Evolutionary conservation across 2,888 invertebrate species (phyloP).

Genomic region (Melipona bicolor): DNA sequence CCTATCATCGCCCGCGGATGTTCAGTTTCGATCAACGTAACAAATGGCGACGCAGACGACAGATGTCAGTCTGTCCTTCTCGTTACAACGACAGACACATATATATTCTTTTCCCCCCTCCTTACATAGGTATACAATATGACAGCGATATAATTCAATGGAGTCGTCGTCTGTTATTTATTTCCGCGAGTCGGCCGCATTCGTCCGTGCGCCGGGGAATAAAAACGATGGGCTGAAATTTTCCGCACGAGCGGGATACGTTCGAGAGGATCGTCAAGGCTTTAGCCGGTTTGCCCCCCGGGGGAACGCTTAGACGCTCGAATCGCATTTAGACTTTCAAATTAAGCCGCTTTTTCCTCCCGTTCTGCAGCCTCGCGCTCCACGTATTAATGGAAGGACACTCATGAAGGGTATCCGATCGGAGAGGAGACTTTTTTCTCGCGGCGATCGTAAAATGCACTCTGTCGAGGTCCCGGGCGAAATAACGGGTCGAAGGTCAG

Average conservation of each 20-base stretch:
- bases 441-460: conserved; percentile 28
- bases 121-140: conserved; percentile 25
- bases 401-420: conserved; percentile 37
- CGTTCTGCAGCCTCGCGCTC: neutral
- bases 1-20: conserved; percentile 34
- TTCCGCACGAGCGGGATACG: conserved; percentile 20
- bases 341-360: conserved; percentile 33
- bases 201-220: conserved; percentile 1
- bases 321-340: conserved; percentile 49
- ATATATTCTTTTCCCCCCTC: conserved; percentile 38
- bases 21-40: conserved; percentile 52
- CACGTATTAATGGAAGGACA: conserved; percentile 45
- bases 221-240: conserved; percentile 5
- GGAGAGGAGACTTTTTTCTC: conserved; percentile 2
- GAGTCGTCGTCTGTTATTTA: conserved; percentile 41
- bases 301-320: conserved; percentile 26
- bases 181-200: neutral
- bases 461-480: neutral
- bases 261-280: conserved; percentile 23
- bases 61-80: conserved; percentile 28
- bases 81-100: conserved; percentile 1
- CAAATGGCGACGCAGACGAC: conserved; percentile 57
- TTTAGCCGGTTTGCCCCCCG: neutral
- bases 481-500: neutral
- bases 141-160: conserved; percentile 61